These are phyloP conservation scores for Stenopsyche tienmushanensis DNA, from an alignment of 1,140 invertebrate genomes.

Conservation along the genomic window DNA sequence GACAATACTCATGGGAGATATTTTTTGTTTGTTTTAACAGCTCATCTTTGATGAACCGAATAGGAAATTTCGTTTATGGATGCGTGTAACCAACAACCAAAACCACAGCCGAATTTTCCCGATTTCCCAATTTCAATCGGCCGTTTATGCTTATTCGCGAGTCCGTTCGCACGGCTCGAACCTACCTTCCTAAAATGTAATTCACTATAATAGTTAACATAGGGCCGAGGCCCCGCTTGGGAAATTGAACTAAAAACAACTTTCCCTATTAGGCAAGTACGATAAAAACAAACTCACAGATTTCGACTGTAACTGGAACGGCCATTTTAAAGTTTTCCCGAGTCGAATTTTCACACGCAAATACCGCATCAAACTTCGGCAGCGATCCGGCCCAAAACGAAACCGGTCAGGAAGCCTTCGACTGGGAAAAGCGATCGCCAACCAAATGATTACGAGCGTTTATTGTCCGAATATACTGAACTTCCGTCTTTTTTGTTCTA, in stretches of 20 bases:
- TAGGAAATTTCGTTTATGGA: too few species aligned
- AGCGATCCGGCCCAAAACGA: neutral
- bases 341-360: slow-evolving; percentile 10
- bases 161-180: neutral
- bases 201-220: slow-evolving; percentile 13
- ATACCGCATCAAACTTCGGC: slow-evolving; percentile 9
- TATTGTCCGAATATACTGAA: too few species aligned
- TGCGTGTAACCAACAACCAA: too few species aligned
- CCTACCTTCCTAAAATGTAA: slow-evolving; percentile 6
- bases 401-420: neutral
- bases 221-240: neutral
- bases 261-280: slow-evolving; percentile 25
- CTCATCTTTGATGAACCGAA: too few species aligned
- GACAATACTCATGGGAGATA: too few species aligned
- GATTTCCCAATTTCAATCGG: too few species aligned
- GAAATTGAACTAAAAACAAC: slow-evolving; percentile 26
- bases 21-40: too few species aligned
- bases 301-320: slow-evolving; percentile 13
- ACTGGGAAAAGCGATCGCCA: neutral
- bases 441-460: too few species aligned
- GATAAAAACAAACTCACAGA: slow-evolving; percentile 26
- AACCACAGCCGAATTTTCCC: too few species aligned
- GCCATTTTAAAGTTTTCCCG: slow-evolving; percentile 12
- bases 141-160: too few species aligned
- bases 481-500: too few species aligned